Evolutionary conservation across 2,888 invertebrate genomes (phyloP), one percentile per base, ranked within the genome.

Genomic region (Macrosoma leucophasiata): DNA sequence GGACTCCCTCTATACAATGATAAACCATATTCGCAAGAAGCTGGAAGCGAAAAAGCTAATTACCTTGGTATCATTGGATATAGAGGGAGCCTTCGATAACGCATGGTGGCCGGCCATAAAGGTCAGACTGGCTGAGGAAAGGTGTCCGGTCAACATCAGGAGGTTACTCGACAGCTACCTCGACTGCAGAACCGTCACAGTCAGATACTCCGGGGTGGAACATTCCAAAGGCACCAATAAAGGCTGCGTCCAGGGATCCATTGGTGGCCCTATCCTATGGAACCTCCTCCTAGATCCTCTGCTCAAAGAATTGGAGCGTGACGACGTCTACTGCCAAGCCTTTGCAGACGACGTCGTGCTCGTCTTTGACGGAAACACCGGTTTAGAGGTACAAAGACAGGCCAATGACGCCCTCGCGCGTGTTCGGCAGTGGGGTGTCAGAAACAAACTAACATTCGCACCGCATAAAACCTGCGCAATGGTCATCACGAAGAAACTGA

Each of bases 241-340:
- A 15, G 36, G 41, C 2, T 42, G 42, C 14, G 33, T 42, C 1
- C 42, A 42, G 13, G 42, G 41, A 4, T 41, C 41, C 1, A 41
- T 37, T 8, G 37, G 34, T 9, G 41, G 41, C 3, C 41, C 37
- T 1, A 31, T 19, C 11, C 18, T 41, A 4, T 41, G 38, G 41
- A 38, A 19, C 19, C 3, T 19, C 19, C 9, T 6, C n/a, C n/a
- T n/a, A n/a, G n/a, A n/a, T n/a, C n/a, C n/a, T n/a, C n/a, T n/a
- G n/a, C n/a, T n/a, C n/a, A n/a, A n/a, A n/a, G n/a, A n/a, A n/a
- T n/a, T n/a, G n/a, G n/a, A n/a, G n/a, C n/a, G n/a, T n/a, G n/a
- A n/a, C n/a, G n/a, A n/a, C n/a, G n/a, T n/a, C n/a, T n/a, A n/a
- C n/a, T n/a, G n/a, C n/a, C n/a, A n/a, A n/a, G n/a, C n/a, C n/a